These are phyloP conservation scores for Drosophila pallidifrons DNA, from an alignment of 1,140 invertebrate species.

Conservation along the genomic window DNA sequence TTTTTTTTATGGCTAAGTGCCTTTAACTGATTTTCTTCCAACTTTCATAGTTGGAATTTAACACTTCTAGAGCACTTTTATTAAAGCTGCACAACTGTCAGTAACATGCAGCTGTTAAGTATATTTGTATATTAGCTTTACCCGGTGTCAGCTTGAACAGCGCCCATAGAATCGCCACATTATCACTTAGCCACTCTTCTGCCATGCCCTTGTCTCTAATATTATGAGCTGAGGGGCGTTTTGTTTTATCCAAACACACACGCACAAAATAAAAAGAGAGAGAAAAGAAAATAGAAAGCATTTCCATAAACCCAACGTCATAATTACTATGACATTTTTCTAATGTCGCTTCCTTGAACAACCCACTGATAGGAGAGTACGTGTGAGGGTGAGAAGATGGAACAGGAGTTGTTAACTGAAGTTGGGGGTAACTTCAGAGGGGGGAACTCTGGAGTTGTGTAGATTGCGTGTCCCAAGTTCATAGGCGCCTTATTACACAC, in stretches of 20 bases:
- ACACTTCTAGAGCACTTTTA: background rate
- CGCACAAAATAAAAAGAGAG: slow-evolving; percentile 20
- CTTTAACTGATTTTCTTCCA: no score
- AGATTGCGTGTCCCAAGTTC: slow-evolving; percentile 68
- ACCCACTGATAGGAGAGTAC: slow-evolving; percentile 30
- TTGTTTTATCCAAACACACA: slow-evolving; percentile 8
- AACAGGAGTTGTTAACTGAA: slow-evolving; percentile 4
- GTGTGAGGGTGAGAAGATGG: slow-evolving; percentile 14
- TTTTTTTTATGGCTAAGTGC: no score
- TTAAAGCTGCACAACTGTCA: background rate
- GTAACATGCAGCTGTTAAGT: background rate
- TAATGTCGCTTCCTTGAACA: slow-evolving; percentile 50
- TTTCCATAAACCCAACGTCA: slow-evolving; percentile 77
- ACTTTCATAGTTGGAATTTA: no score
- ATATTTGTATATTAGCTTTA: background rate
- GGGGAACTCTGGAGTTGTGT: background rate
- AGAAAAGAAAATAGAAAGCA: slow-evolving; percentile 22
- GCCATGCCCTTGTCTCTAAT: slow-evolving; percentile 30
- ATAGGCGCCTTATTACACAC: slow-evolving; percentile 78
- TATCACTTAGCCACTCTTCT: slow-evolving; percentile 16
- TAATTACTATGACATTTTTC: slow-evolving; percentile 76
- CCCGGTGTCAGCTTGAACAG: background rate
- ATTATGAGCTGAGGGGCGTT: slow-evolving; percentile 41
- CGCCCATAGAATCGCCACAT: slow-evolving; percentile 32
- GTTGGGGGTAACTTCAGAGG: background rate